A percentile compares a stretch with the other conserved stretches of the same genome.
These are phyloP conservation scores for Aspidiotus rigidus DNA, from an alignment of 2,888 invertebrate genomes.

Conservation along the genomic window DNA sequence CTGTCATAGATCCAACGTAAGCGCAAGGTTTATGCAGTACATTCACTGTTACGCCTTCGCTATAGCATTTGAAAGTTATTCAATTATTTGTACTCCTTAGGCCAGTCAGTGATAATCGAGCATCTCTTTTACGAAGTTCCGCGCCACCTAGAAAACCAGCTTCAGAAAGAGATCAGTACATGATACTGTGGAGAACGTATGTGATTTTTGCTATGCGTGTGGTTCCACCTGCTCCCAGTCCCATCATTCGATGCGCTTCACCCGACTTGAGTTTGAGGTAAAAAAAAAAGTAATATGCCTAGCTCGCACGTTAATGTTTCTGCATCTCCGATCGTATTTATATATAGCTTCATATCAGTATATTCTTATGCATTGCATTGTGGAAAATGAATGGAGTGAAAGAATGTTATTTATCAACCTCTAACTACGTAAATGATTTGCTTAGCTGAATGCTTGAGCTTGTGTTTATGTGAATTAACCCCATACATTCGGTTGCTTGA, in stretches of 20 bases:
- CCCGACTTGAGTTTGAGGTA: conserved; percentile 86
- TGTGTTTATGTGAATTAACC: no score
- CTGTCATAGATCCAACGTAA: conserved; percentile 89
- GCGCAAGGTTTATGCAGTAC: conserved; percentile 41
- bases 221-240: conserved; percentile 82
- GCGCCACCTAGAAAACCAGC: conserved; percentile 81
- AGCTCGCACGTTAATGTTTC: no score
- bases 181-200: conserved; percentile 97
- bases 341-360: no score
- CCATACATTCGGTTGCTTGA: no score
- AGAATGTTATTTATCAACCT: background rate
- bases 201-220: conserved; percentile 92
- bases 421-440: no score
- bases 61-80: background rate
- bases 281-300: background rate
- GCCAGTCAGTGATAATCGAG: conserved; percentile 91
- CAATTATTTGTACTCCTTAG: conserved; percentile 45
- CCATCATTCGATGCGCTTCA: conserved; percentile 80
- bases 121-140: conserved; percentile 80
- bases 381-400: no score
- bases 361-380: no score
- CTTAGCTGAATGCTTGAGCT: no score
- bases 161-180: conserved; percentile 86
- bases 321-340: no score
- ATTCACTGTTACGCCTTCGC: conserved; percentile 12